phyloP scores from a whole-genome alignment of 2,113 vertebrate genomes.

The Dromiciops gliroides region DNA sequence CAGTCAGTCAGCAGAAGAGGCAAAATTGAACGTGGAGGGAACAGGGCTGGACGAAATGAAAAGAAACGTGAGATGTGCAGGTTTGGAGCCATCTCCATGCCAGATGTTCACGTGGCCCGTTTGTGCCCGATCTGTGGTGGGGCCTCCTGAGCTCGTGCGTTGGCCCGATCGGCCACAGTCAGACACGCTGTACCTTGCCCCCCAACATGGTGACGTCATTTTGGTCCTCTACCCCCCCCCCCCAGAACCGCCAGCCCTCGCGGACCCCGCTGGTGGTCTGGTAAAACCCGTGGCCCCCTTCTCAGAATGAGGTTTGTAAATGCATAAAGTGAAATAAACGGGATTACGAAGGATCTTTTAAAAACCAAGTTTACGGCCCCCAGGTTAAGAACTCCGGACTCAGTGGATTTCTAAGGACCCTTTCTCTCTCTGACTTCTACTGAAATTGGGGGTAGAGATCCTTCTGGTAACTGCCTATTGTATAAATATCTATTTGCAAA shows the following conservation, averaged over 20 bases:
- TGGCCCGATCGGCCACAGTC: not conserved
- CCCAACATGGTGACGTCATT: not conserved
- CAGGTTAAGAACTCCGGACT: not conserved
- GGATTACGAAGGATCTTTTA: not conserved
- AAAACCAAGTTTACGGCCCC: not conserved
- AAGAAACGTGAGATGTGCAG: not conserved
- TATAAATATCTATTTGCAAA: not conserved
- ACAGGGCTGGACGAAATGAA: not conserved
- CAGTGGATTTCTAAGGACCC: not conserved
- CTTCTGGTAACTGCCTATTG: not conserved
- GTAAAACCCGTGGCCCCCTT: not conserved
- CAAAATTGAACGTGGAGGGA: not conserved
- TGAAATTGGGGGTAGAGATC: not conserved
- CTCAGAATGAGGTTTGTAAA: not conserved
- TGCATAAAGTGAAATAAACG: not conserved
- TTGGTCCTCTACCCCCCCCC: too few relatives aligned
- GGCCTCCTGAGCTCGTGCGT: too few relatives aligned
- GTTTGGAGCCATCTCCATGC: not conserved
- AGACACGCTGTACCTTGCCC: not conserved
- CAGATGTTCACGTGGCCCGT: not conserved
- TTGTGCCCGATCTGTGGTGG: not conserved
- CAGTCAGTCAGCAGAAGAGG: not conserved
- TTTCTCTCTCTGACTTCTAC: not conserved
- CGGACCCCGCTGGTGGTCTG: not conserved
- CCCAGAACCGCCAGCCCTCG: too few relatives aligned